Base-by-base conservation (phyloP, 2,888 invertebrate species). In the Nasonia oneida region DNA sequence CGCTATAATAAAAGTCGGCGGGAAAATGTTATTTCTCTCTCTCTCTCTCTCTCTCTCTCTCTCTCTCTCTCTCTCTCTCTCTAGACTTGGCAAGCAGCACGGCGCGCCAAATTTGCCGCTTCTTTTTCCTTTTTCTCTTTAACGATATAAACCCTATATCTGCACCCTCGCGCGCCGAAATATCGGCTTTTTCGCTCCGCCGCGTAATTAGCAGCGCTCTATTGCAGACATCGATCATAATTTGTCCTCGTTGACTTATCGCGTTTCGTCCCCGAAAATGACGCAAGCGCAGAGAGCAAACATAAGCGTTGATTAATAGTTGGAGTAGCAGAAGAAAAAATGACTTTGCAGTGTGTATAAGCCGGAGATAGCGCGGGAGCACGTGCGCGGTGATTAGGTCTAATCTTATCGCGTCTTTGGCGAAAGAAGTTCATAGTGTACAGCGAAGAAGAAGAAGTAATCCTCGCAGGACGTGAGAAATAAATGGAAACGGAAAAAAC, bases 401-500 rank as follows among this genome's bases (percentile, higher is more conserved):
- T 83, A 83, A 83, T 83, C 83, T 84, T 84, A 84, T 84, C 84
- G 50, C n/a, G 57, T 61, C n/a, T 18, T 29, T 37, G 12, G 39
- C 39, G 18, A 29, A 23, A 37, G 61, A 42, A 57, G 57, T 47
- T 10, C n/a, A 23, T 33, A 33, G 29, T 29, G 29, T 50, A 6
- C n/a, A 14, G 0, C 15, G 29, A 1, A 14, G 64, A 61, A 75
- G 64, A 53, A n/a, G 4, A n/a, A 57, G 29, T 74, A 79, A 83
- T 83, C 79, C 74, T 47, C 12, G 2, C 47, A 67, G 67, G 50
- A 29, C 57, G 57, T n/a, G 84, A 74, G 61, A 71, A 83, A 78
- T 73, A 83, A 83, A 78, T 78, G 73, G 77, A 83, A 83, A 12
- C 33, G 57, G 18, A 57, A 14, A n/a, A 42, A 37, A 39, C 15